These are phyloP conservation scores for Cydia amplana DNA, from an alignment of 1,140 invertebrate species.

Conservation along the genomic window DNA sequence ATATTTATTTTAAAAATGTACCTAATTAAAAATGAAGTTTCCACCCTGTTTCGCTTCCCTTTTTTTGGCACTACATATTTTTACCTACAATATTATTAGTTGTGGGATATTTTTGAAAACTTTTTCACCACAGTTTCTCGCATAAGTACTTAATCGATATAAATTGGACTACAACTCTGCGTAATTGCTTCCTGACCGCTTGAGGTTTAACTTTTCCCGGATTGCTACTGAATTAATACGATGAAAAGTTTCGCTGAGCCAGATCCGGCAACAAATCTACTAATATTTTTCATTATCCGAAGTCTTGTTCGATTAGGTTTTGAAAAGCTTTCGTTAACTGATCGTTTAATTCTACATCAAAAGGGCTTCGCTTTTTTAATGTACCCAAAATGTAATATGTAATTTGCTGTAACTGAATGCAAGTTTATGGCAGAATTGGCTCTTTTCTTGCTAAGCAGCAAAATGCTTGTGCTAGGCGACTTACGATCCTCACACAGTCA, in stretches of 20 bases:
- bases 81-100: too few relatives aligned
- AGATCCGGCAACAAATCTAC: not conserved
- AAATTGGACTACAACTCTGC: not conserved
- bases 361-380: not conserved
- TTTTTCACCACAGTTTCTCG: not conserved
- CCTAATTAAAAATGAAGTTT: too few relatives aligned
- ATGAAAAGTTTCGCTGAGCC: constrained; percentile 16
- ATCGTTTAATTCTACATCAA: not conserved
- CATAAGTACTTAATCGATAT: not conserved
- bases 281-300: constrained; percentile 1
- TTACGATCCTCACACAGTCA: too few relatives aligned
- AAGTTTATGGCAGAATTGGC: too few relatives aligned
- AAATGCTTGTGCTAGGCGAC: too few relatives aligned
- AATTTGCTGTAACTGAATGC: too few relatives aligned
- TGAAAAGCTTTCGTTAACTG: not conserved
- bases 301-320: not conserved
- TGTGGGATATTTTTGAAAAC: too few relatives aligned
- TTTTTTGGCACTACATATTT: too few relatives aligned
- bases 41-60: too few relatives aligned
- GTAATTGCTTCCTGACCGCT: constrained; percentile 15
- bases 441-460: too few relatives aligned
- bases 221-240: constrained; percentile 14
- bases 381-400: too few relatives aligned
- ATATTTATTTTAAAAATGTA: too few relatives aligned
- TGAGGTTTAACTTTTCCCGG: constrained; percentile 10